phyloP scores from a whole-genome alignment of 2,113 vertebrate genomes.

The Bungarus multicinctus region DNA sequence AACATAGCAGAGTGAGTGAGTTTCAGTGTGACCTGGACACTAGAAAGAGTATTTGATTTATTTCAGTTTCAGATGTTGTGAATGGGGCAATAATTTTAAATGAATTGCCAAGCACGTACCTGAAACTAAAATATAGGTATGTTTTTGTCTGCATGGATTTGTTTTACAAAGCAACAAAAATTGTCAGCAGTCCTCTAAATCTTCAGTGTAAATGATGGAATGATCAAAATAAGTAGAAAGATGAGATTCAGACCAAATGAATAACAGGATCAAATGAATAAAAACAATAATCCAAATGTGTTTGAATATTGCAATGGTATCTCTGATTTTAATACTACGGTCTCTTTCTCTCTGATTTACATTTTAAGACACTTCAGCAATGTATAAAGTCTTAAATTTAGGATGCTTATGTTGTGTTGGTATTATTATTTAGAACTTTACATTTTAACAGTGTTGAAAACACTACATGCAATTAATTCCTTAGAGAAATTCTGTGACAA shows the following conservation, averaged over 20 bases:
- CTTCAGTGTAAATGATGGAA: not conserved
- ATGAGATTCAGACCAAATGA: not conserved
- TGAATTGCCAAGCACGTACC: not conserved
- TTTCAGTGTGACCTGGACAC: constrained; percentile 45
- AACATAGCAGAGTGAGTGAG: constrained; percentile 94
- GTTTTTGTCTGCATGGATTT: accelerated
- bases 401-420: not conserved
- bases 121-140: not conserved
- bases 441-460: not conserved
- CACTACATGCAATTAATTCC: not conserved
- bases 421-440: not conserved
- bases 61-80: not conserved
- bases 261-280: not conserved
- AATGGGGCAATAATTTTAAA: not conserved
- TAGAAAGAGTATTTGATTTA: not conserved
- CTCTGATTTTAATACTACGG: not conserved
- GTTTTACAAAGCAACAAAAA: not conserved
- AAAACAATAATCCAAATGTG: not conserved
- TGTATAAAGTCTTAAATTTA: not conserved
- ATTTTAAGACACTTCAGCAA: not conserved
- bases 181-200: not conserved
- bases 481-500: not conserved
- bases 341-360: not conserved
- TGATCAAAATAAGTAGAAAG: not conserved
- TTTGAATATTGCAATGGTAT: not conserved